Conservation (phyloP, 23 tunicate genomes). For the Halocynthia aurantium region DNA sequence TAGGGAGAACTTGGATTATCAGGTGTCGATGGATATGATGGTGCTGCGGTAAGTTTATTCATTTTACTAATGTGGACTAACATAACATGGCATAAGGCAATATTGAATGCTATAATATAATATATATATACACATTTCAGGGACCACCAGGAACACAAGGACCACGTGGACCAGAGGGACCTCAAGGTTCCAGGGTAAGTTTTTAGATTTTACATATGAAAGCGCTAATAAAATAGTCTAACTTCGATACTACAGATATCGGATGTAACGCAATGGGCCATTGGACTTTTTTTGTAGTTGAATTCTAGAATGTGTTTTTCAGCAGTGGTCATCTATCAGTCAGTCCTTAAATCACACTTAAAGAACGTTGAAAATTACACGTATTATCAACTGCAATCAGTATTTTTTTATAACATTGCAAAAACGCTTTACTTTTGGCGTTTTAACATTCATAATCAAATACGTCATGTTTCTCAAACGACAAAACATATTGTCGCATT, state of each 20-base stretch:
- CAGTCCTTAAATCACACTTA: too few relatives aligned
- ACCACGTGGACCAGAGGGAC: conserved; percentile 53
- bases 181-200: conserved; percentile 33
- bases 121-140: conserved; percentile 15
- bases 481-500: too few relatives aligned
- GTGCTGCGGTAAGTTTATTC: conserved; percentile 22
- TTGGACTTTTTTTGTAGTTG: too few relatives aligned
- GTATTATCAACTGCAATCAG: too few relatives aligned
- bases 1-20: conserved; percentile 38
- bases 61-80: background rate
- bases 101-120: background rate
- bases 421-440: background rate
- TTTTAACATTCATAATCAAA: background rate
- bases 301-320: too few relatives aligned
- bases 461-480: too few relatives aligned
- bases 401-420: too few relatives aligned
- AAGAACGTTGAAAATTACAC: too few relatives aligned
- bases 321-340: too few relatives aligned
- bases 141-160: conserved; percentile 57
- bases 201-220: background rate
- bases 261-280: too few relatives aligned
- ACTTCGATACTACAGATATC: too few relatives aligned
- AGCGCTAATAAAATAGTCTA: too few relatives aligned
- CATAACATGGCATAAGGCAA: background rate
- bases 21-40: conserved; percentile 40